These are phyloP conservation scores for Pitangus sulphuratus DNA, from an alignment of 2,797 vertebrate species.

Conservation along the genomic window DNA sequence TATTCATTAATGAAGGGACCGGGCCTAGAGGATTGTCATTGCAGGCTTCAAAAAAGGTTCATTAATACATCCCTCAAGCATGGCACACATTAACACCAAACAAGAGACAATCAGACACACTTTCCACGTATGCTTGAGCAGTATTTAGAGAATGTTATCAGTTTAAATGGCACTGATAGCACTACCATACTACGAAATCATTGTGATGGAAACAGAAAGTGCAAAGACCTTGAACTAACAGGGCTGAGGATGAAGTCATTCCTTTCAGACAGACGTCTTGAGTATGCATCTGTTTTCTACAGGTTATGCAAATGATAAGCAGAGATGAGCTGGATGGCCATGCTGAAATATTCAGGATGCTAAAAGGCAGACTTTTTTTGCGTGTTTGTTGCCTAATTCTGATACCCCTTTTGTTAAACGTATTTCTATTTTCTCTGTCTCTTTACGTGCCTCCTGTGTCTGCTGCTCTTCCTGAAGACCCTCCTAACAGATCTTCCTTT, in stretches of 20 bases:
- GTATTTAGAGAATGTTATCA: neutral
- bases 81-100: neutral
- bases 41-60: constrained; percentile 17
- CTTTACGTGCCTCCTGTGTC: neutral
- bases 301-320: neutral
- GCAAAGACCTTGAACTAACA: neutral
- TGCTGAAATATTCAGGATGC: neutral
- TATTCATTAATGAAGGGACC: constrained; percentile 56
- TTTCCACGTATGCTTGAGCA: neutral
- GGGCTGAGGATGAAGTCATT: neutral
- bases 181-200: neutral
- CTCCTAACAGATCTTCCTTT: neutral
- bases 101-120: neutral
- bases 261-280: neutral
- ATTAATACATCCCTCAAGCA: constrained; percentile 6
- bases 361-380: neutral
- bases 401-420: neutral
- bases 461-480: neutral
- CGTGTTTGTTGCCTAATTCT: neutral
- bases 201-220: neutral
- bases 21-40: constrained; percentile 21
- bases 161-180: neutral
- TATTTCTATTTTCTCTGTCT: neutral
- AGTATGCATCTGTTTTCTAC: neutral
- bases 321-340: neutral